Percentiles rank a stretch among this genome's conserved stretches.
Evolutionary conservation across 1,140 invertebrate genomes (phyloP).

Genomic region (Monochamus saltuarius): DNA sequence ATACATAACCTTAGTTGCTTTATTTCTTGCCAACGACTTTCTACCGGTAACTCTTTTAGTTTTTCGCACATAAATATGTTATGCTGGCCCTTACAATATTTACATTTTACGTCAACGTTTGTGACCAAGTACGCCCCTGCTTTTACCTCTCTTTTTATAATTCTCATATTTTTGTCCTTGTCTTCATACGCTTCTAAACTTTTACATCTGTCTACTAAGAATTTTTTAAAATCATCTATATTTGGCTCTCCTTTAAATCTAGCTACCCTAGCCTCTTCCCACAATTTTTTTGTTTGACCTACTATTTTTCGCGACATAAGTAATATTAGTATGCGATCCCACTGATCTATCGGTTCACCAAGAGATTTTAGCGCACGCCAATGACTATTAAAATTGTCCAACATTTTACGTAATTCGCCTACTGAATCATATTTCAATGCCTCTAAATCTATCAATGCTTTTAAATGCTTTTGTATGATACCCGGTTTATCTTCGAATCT

Average conservation of each 20-base stretch:
- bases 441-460: not conserved
- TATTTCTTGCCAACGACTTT: not conserved
- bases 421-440: conserved; percentile 14
- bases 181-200: not conserved
- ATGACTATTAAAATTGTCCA: conserved; percentile 29
- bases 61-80: not conserved
- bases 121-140: not conserved
- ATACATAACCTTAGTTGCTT: not conserved
- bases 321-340: conserved; percentile 31
- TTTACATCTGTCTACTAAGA: not conserved
- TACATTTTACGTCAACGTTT: not conserved
- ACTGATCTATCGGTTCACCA: conserved; percentile 25
- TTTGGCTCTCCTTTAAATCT: not conserved
- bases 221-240: not conserved
- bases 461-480: too few relatives aligned
- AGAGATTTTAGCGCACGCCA: conserved; percentile 24
- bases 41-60: not conserved
- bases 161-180: not conserved
- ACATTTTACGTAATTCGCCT: conserved; percentile 16
- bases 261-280: conserved; percentile 3
- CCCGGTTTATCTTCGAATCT: conserved; percentile 3
- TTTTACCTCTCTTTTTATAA: not conserved
- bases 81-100: not conserved
- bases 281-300: not conserved
- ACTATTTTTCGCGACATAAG: conserved; percentile 5